These are phyloP conservation scores for Desmophyllum pertusum DNA, from an alignment of 92 coral and sea anemone genomes.

Conservation along the genomic window DNA sequence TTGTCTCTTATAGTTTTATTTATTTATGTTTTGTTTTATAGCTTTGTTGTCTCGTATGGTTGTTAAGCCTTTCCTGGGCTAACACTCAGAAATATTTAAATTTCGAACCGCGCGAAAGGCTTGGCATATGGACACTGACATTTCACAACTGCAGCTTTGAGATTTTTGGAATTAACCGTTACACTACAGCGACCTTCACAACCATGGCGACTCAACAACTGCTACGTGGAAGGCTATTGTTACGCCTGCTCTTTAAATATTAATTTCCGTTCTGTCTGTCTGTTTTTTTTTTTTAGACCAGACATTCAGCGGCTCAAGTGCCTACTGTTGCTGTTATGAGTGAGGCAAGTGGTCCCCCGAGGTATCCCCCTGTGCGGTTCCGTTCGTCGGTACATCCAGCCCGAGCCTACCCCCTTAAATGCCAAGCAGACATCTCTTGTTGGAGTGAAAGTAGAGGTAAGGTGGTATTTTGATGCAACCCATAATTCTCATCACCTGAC, in stretches of 20 bases:
- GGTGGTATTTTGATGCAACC: not conserved
- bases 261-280: not conserved
- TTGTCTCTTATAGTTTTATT: too few relatives aligned
- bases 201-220: not conserved
- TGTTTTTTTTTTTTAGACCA: slow-evolving; percentile 40
- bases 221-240: not conserved
- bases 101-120: too few relatives aligned
- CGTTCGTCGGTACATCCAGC: slow-evolving; percentile 95
- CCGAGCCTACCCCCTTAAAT: slow-evolving; percentile 83
- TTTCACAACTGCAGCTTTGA: too few relatives aligned
- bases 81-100: too few relatives aligned
- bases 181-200: too few relatives aligned
- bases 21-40: too few relatives aligned
- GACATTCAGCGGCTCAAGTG: slow-evolving; percentile 88
- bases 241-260: not conserved
- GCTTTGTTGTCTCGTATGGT: too few relatives aligned
- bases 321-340: slow-evolving; percentile 98
- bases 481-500: not conserved
- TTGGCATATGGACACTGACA: too few relatives aligned
- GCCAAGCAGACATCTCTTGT: slow-evolving; percentile 86
- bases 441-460: slow-evolving; percentile 80
- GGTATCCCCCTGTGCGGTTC: slow-evolving; percentile 94
- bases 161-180: too few relatives aligned
- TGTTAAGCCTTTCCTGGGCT: too few relatives aligned
- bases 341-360: slow-evolving; percentile 86